Evolutionary conservation across 2,888 invertebrate genomes (phyloP).

Genomic region (Oxyteleia sp.): DNA sequence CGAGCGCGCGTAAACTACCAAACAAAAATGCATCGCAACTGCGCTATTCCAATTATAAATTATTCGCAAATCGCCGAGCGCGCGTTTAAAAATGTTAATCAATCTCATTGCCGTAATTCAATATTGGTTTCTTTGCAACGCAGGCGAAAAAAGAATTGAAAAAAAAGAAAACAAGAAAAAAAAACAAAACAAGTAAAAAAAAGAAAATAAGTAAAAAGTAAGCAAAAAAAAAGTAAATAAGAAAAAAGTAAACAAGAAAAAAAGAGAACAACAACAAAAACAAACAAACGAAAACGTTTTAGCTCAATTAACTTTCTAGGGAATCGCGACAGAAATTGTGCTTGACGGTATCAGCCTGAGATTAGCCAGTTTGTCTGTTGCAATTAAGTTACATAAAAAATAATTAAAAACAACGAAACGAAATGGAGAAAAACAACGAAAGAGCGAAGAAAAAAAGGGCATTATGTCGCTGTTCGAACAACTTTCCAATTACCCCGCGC

Average conservation of each 20-base stretch:
- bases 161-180: too few relatives aligned
- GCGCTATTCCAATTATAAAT: slow-evolving; percentile 14
- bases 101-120: background rate
- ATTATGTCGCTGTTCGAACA: too few relatives aligned
- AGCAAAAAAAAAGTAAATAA: too few relatives aligned
- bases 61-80: slow-evolving; percentile 8
- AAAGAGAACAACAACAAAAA: too few relatives aligned
- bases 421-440: too few relatives aligned
- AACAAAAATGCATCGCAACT: background rate
- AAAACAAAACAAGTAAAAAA: too few relatives aligned
- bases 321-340: background rate
- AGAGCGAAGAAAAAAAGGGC: too few relatives aligned
- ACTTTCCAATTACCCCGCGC: too few relatives aligned
- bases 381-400: background rate
- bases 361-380: background rate
- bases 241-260: too few relatives aligned
- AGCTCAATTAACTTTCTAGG: background rate
- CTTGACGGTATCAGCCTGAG: background rate
- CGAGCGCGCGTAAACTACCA: background rate
- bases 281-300: background rate
- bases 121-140: background rate
- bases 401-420: too few relatives aligned
- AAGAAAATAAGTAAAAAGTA: too few relatives aligned
- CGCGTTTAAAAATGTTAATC: background rate
- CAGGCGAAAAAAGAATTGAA: too few relatives aligned